Percentiles rank a stretch among this genome's conserved stretches.
Conservation (phyloP, 2,113 vertebrate genomes). For the Ceratotherium simum region DNA sequence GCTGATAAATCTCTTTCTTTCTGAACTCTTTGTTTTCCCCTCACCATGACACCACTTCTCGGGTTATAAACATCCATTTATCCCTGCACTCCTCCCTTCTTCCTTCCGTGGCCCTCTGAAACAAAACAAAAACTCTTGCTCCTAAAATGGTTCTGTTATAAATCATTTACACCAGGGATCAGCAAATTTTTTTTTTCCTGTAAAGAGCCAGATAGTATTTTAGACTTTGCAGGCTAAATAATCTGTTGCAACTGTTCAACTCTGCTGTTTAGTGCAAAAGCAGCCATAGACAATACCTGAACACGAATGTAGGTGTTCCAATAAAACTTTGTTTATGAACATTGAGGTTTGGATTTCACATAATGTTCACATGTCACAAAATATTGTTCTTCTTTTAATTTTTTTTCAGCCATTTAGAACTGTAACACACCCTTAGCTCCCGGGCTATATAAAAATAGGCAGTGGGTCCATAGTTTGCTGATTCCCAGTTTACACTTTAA, state of each 20-base stretch:
- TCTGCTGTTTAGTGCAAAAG: not conserved
- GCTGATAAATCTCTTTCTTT: conserved; percentile 13
- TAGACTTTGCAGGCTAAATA: not conserved
- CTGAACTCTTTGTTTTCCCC: not conserved
- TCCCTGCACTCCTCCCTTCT: not conserved
- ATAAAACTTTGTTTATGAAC: not conserved
- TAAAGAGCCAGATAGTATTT: not conserved
- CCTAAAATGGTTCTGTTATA: not conserved
- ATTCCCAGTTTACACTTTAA: not conserved
- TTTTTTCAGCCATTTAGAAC: not conserved
- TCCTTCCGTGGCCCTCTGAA: not conserved
- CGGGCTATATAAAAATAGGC: not conserved
- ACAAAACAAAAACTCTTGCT: not conserved
- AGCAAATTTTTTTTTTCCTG: not conserved
- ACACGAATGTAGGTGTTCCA: not conserved
- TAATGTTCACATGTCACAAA: not conserved
- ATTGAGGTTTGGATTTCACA: not conserved
- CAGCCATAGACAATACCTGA: not conserved
- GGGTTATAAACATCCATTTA: conserved; percentile 21
- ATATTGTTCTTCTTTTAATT: not conserved
- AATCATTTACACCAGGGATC: not conserved
- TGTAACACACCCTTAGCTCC: not conserved
- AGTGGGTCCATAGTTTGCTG: not conserved
- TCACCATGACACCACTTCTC: not conserved
- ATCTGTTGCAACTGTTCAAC: not conserved